A percentile compares a stretch with the other conserved stretches of the same genome.
phyloP scores from a whole-genome alignment of 2,113 vertebrate species.

The Antechinus stuartii region DNA sequence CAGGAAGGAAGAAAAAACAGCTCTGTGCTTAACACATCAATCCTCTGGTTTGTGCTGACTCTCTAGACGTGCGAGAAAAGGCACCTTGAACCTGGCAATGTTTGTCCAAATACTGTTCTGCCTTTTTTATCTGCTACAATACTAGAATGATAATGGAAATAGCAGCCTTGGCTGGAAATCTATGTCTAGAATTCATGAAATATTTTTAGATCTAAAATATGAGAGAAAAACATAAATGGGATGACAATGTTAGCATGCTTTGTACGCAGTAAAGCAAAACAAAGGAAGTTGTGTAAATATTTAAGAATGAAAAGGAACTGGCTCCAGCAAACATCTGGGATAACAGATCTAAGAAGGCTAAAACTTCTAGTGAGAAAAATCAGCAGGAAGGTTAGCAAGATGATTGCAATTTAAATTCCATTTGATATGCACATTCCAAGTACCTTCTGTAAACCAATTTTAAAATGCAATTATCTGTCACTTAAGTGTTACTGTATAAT shows the following conservation, averaged over 20 bases:
- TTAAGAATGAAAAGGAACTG: conserved; percentile 67
- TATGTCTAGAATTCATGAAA: conserved; percentile 16
- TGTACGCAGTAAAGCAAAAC: conserved; percentile 61
- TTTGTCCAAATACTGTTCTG: neutral
- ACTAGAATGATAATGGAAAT: neutral
- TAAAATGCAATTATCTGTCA: neutral
- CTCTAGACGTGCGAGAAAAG: neutral
- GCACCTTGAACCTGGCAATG: fast-evolving
- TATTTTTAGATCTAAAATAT: neutral
- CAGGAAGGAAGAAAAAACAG: neutral
- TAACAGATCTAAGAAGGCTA: conserved; percentile 51
- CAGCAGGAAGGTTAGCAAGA: conserved; percentile 35
- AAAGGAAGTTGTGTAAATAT: conserved; percentile 78
- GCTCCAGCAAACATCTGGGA: conserved; percentile 82
- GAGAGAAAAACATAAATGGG: conserved; percentile 33
- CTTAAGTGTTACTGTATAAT: conserved; percentile 25
- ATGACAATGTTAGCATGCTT: conserved; percentile 28
- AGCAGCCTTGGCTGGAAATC: neutral
- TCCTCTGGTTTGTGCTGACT: fast-evolving
- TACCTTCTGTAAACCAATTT: conserved; percentile 40
- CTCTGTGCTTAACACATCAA: neutral
- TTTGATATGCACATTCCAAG: neutral
- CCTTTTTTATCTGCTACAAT: neutral
- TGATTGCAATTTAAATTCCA: conserved; percentile 27
- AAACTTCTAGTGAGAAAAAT: conserved; percentile 58